A percentile compares a stretch with the other conserved stretches of the same genome.
phyloP scores from a whole-genome alignment of 2,797 vertebrate genomes.

The Diplodus sargus region DNA sequence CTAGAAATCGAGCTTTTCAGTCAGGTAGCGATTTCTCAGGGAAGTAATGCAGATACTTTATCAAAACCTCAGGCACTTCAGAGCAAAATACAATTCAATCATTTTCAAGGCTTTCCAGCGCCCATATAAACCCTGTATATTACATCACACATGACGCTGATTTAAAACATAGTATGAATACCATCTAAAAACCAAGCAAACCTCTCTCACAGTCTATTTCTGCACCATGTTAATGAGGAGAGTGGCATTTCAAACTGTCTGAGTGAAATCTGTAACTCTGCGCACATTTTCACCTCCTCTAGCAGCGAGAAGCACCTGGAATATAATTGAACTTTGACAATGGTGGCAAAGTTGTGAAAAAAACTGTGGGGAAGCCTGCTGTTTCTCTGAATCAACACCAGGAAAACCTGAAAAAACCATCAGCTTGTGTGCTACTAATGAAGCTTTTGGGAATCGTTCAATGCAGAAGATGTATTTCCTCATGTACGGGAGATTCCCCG shows the following conservation, averaged over 20 bases:
- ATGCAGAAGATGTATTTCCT: constrained; percentile 12
- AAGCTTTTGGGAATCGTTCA: constrained; percentile 18
- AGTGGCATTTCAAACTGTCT: constrained; percentile 12
- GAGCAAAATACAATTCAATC: too few species aligned
- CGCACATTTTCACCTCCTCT: neutral
- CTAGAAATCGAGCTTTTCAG: too few species aligned
- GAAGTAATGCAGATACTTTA: too few species aligned
- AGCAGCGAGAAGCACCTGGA: constrained; percentile 7
- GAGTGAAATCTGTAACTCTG: neutral
- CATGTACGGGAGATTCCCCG: constrained; percentile 20
- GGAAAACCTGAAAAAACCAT: neutral
- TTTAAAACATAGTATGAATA: neutral
- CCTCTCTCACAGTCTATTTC: neutral
- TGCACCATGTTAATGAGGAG: neutral
- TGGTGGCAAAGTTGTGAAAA: constrained; percentile 8
- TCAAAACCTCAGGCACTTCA: too few species aligned
- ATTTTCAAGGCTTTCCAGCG: too few species aligned
- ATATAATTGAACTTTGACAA: constrained; percentile 15
- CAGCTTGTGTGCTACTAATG: constrained; percentile 20
- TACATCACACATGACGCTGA: neutral
- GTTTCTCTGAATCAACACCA: constrained; percentile 1
- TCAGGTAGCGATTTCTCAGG: too few species aligned
- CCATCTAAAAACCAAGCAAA: neutral
- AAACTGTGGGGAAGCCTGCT: neutral
- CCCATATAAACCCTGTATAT: too few species aligned